These are phyloP conservation scores for Pachydiplax longipennis DNA, from an alignment of 2,888 invertebrate species.

Conservation along the genomic window DNA sequence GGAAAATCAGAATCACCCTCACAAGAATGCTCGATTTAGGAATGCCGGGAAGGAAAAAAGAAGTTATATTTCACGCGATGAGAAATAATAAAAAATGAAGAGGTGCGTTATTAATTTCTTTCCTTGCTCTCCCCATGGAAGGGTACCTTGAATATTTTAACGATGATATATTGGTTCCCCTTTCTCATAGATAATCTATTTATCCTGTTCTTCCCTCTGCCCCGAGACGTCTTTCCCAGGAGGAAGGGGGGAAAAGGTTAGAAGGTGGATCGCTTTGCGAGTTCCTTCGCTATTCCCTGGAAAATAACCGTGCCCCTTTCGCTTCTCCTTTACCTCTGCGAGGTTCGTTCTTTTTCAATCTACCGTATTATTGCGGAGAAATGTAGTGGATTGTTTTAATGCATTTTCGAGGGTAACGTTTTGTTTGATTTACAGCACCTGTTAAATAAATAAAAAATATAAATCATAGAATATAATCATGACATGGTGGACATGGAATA, in stretches of 20 bases:
- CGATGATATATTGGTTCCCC: conserved; percentile 37
- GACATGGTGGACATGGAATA: no score
- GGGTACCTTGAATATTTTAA: conserved; percentile 32
- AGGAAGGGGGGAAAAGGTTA: neutral
- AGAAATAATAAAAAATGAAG: conserved; percentile 7
- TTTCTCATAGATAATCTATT: conserved; percentile 27
- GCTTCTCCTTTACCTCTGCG: no score
- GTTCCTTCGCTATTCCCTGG: neutral
- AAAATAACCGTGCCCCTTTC: neutral
- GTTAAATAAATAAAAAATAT: no score
- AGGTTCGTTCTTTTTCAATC: no score
- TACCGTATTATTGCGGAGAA: no score
- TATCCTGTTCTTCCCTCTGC: conserved; percentile 17
- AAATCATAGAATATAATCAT: no score
- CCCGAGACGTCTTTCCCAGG: neutral
- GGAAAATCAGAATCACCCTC: conserved; percentile 2
- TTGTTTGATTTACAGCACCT: no score
- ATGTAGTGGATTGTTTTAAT: no score
- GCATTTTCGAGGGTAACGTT: neutral
- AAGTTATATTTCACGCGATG: conserved; percentile 12
- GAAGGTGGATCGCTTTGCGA: neutral
- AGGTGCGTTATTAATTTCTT: conserved; percentile 18
- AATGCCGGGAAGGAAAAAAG: neutral
- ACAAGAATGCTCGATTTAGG: neutral
- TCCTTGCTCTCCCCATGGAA: neutral